Conservation (phyloP, 1,140 invertebrate species). For the Odontomachus brunneus region DNA sequence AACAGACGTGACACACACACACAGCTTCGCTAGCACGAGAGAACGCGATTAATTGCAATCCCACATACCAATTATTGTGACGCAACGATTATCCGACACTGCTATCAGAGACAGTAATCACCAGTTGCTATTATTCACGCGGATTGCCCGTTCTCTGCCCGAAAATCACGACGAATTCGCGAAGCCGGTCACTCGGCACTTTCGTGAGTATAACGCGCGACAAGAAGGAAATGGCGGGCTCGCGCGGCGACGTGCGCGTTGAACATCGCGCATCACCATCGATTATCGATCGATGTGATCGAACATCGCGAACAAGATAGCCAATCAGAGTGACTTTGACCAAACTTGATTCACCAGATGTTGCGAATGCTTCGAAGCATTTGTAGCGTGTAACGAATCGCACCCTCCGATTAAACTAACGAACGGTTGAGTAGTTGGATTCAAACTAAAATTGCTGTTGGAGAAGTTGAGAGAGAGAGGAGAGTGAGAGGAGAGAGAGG, state of each 20-base stretch:
- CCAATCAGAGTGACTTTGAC: no score
- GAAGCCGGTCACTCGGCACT: background rate
- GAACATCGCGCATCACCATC: background rate
- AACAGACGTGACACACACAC: no score
- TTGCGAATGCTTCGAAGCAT: no score
- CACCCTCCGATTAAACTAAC: no score
- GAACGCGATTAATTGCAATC: slow-evolving; percentile 4
- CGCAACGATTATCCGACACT: background rate
- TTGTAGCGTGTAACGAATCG: no score
- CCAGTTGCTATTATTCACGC: background rate
- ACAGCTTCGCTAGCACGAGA: background rate
- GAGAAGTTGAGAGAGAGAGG: no score
- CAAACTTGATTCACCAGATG: no score
- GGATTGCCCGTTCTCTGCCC: background rate
- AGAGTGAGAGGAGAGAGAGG: no score
- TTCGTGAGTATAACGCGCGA: background rate
- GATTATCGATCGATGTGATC: background rate
- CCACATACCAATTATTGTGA: background rate
- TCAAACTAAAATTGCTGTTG: no score
- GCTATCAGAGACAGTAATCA: background rate
- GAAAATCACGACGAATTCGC: background rate
- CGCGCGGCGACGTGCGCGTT: slow-evolving; percentile 3
- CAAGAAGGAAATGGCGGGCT: slow-evolving; percentile 5
- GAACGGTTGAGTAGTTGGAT: no score
- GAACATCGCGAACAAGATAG: no score